These are phyloP conservation scores for Idaea straminata DNA, from an alignment of 2,888 invertebrate genomes.

Conservation along the genomic window DNA sequence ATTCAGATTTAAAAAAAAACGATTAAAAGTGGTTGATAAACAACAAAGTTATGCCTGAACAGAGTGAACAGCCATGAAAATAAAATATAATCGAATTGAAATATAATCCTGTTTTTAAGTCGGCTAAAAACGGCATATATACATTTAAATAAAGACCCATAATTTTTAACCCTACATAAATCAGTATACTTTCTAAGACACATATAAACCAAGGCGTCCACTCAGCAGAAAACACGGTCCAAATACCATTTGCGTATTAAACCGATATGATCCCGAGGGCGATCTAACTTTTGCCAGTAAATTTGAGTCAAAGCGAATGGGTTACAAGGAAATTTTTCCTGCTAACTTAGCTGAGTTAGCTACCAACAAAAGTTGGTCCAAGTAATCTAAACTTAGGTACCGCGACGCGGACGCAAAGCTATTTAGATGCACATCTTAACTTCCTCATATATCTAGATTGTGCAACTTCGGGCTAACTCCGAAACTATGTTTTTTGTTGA, in stretches of 20 bases:
- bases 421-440: conserved; percentile 81
- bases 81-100: too few species aligned
- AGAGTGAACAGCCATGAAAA: too few species aligned
- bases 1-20: too few species aligned
- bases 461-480: conserved; percentile 54
- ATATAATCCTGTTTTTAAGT: too few species aligned
- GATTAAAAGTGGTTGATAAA: too few species aligned
- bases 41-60: too few species aligned
- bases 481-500: conserved; percentile 48
- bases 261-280: conserved; percentile 36
- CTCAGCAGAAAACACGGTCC: not conserved
- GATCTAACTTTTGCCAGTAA: conserved; percentile 66
- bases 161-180: not conserved
- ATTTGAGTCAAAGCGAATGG: conserved; percentile 68
- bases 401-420: conserved; percentile 75
- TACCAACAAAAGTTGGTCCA: conserved; percentile 68
- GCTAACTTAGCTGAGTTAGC: conserved; percentile 11
- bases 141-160: not conserved
- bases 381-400: conserved; percentile 80
- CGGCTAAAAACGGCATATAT: too few species aligned
- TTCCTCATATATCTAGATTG: conserved; percentile 78
- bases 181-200: not conserved
- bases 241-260: conserved; percentile 28
- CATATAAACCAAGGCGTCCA: not conserved
- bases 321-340: conserved; percentile 61